phyloP scores from a whole-genome alignment of 2,797 vertebrate genomes.

The Arvicola amphibius region DNA sequence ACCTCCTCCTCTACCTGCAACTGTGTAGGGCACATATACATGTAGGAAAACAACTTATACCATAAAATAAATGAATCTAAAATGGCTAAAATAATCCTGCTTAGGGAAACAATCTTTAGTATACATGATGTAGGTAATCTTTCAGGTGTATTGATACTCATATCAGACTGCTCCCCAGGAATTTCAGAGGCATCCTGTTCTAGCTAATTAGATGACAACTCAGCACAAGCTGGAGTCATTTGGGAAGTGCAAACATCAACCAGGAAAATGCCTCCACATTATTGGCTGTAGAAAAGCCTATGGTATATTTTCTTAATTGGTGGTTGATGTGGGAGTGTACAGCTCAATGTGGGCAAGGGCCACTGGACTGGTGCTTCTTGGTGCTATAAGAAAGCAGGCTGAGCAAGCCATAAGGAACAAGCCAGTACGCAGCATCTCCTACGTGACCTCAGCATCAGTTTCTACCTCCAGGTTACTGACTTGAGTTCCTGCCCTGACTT shows the following conservation, averaged over 20 bases:
- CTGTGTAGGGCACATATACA: not conserved
- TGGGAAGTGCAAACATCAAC: not conserved
- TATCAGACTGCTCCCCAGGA: not conserved
- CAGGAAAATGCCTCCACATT: not conserved
- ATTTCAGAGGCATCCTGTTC: not conserved
- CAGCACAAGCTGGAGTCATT: too few species aligned
- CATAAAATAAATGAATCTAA: not conserved
- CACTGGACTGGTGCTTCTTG: not conserved
- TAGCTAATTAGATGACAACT: not conserved
- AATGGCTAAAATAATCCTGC: not conserved
- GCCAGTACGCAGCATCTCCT: not conserved
- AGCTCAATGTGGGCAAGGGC: not conserved
- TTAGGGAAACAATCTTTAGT: too few species aligned
- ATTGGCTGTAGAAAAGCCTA: not conserved
- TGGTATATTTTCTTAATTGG: not conserved
- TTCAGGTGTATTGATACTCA: not conserved
- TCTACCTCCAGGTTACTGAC: not conserved
- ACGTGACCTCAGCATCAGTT: not conserved
- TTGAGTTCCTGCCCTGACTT: not conserved
- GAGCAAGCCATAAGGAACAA: not conserved
- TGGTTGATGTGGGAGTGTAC: not conserved
- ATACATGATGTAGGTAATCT: not conserved
- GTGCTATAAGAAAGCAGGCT: not conserved
- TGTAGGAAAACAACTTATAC: not conserved
- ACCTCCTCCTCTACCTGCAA: not conserved